Conservation (phyloP, 2,797 vertebrate genomes). For the Clamator glandarius region DNA sequence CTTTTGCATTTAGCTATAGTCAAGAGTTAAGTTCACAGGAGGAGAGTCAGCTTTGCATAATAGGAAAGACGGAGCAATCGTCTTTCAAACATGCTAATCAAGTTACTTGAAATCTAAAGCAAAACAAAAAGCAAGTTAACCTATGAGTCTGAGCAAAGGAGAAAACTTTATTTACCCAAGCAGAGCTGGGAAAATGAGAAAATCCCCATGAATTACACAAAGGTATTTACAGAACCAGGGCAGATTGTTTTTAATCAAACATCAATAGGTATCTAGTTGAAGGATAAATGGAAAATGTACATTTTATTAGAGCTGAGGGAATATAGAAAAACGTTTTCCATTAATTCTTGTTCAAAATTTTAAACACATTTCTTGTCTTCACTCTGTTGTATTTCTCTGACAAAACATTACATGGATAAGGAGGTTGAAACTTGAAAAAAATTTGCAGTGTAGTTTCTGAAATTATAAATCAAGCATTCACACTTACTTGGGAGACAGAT, state of each 20-base stretch:
- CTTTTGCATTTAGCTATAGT: not conserved
- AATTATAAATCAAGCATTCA: not conserved
- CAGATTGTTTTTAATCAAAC: slow-evolving; percentile 64
- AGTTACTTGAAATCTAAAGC: slow-evolving; percentile 16
- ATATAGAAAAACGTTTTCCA: slow-evolving; percentile 41
- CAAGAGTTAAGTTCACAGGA: not conserved
- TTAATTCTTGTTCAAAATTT: slow-evolving; percentile 54
- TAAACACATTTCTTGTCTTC: slow-evolving; percentile 10
- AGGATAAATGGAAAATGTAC: slow-evolving; percentile 44
- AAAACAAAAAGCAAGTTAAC: slow-evolving; percentile 48
- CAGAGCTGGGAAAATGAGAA: slow-evolving; percentile 65
- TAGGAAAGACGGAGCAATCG: not conserved
- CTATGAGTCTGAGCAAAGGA: slow-evolving; percentile 21
- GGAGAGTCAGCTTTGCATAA: not conserved
- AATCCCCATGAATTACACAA: slow-evolving; percentile 44
- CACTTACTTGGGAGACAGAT: not conserved
- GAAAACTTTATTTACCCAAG: slow-evolving; percentile 60
- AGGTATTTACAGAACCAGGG: slow-evolving; percentile 35
- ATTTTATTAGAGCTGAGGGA: slow-evolving; percentile 48
- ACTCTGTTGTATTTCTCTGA: not conserved
- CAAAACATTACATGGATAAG: not conserved
- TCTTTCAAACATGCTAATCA: slow-evolving; percentile 13
- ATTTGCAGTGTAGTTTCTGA: not conserved
- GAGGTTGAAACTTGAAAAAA: not conserved
- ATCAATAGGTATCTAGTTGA: slow-evolving; percentile 56